Base-by-base conservation (phyloP, 1,140 invertebrate species). In the Dendroctonus ponderosae region DNA sequence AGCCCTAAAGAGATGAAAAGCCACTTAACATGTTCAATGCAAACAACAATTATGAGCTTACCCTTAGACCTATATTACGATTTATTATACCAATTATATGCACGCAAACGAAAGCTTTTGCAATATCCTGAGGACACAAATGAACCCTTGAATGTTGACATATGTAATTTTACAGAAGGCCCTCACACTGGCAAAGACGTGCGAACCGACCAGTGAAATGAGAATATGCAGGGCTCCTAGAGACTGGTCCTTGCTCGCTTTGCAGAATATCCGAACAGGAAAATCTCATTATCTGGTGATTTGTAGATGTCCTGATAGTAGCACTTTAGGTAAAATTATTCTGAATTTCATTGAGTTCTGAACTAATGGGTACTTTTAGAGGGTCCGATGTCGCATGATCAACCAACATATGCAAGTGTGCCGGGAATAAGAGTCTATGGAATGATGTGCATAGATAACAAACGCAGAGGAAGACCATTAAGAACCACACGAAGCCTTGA, bases 281-380 rank as follows among this genome's bases (percentile, higher is more conserved):
- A 96, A 96, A 80, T 94, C 93, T 6, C 93, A 97, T 80, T 97
- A 96, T 77, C 82, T 97, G 50, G 93, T 96, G 54, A 94, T 96
- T 68, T 97, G 94, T 77, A 85, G 92, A 72, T 96, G 94, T 82
- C 91, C 92, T 4, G 87, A 91, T 65, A 85, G 87, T 43, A 91
- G 89, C 73, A 87, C 90, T 82, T 12, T 61, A 39, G 58, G 58
- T 61, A 49, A 61, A 15, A 57, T 57, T 2, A 14, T 46, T 8
- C 26, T 0, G 42, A 59, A 59, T 46, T 9, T 46, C 50, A 8
- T 11, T 12, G 15, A 51, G 9, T 15, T 64, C 8, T 46, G n/a
- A 48, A 5, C 11, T 48, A n/a, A 12, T 2, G 8, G 52, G 61
- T 62, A 40, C 53, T 56, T 68, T 43, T 79, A 93, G 92, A 95